Conservation (phyloP, 2,888 invertebrate genomes). For the Caenorhabditis doughertyi region DNA sequence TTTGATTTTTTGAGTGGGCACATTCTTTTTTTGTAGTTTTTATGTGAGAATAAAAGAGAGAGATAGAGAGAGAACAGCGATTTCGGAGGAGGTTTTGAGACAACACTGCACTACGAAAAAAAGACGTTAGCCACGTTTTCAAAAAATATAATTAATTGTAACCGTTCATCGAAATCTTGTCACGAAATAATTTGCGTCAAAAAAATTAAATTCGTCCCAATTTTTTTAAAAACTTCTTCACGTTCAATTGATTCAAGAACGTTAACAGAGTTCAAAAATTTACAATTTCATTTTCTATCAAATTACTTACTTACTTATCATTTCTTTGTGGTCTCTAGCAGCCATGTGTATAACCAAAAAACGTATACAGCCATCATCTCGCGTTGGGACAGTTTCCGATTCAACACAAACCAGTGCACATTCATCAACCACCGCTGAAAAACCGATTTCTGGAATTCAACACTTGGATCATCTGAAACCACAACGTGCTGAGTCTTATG, state of each 20-base stretch:
- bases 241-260: too few species aligned
- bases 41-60: conserved; percentile 11
- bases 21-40: conserved; percentile 24
- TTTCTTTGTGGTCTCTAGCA: conserved; percentile 7
- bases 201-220: too few species aligned
- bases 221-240: too few species aligned
- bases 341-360: conserved; percentile 62
- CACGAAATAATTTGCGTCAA: too few species aligned
- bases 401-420: conserved; percentile 27
- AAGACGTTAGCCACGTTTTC: conserved; percentile 12
- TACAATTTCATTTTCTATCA: background rate
- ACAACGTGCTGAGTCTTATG: conserved; percentile 57
- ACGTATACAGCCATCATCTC: conserved; percentile 52
- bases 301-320: background rate
- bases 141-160: too few species aligned
- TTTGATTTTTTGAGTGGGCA: background rate
- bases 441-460: conserved; percentile 52
- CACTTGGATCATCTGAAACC: conserved; percentile 62
- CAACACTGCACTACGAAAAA: background rate
- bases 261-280: too few species aligned
- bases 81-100: background rate
- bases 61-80: conserved; percentile 5
- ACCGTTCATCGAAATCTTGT: too few species aligned
- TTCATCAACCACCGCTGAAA: conserved; percentile 8
- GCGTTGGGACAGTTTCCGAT: conserved; percentile 20